Base-by-base conservation (phyloP, 2,888 invertebrate genomes). In the Heliconius cydno region DNA sequence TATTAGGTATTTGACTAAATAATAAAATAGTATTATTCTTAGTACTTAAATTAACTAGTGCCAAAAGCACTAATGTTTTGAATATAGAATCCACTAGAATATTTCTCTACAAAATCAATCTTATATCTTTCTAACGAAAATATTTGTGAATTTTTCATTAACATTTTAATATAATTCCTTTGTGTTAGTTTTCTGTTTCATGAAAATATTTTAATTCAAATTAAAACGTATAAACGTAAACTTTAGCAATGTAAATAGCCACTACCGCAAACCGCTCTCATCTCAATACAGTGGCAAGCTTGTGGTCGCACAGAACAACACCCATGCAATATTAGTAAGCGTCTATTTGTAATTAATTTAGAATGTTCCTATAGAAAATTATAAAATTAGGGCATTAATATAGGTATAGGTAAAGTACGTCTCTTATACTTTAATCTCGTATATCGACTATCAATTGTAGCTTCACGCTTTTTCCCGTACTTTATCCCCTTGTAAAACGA, bases 301-400 rank as follows among this genome's bases (percentile, higher is more conserved):
- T 73, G 57, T 57, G 78, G 78, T 78, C 52, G 66, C 66, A 30
- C 30, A 25, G 78, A 73, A 25, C 63, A 63, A 72, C 72, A 41
- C 38, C 38, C 52, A 22, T 73, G 57, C 67, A 66, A 34, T n/a
- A 34, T 72, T 25, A 60, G 34, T 57, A n/a, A 57, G n/a, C 12
- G 22, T 41, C 13, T 63, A 25, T 15, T 65, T 65, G 28, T 28
- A 65, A 15, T 25, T 28, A 6, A 65, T 65, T 25, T 65, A 15
- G 15, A 13, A 65, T 65, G 6, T 57, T 10, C 22, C 19, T 57
- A 57, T 52, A 19, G 19, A 19, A 52, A 6, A 52, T 52, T 15
- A 52, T 52, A 52, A 52, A 19, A 52, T 52, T 6, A 52, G 6
- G 52, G 2, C 19, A 6, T 1, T 19, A 19, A n/a, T n/a, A n/a